Evolutionary conservation across 2,797 vertebrate species (phyloP).

Genomic region (Rachycentron canadum): DNA sequence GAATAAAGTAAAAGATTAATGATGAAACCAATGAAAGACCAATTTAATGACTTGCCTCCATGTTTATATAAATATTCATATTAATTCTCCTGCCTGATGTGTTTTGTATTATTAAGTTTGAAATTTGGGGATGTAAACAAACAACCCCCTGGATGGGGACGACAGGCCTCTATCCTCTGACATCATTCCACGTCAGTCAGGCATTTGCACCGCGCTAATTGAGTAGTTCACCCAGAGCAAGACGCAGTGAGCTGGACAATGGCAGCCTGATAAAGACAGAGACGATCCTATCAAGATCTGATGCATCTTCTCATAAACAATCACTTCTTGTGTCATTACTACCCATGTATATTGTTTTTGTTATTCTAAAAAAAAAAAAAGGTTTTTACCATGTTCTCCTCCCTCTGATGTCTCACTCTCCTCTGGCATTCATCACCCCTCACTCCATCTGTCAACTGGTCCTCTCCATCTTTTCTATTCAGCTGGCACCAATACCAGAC

Average conservation of each 20-base stretch:
- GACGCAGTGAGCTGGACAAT: slow-evolving; percentile 26
- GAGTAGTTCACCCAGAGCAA: slow-evolving; percentile 19
- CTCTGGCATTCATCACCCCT: background rate
- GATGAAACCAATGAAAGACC: no score
- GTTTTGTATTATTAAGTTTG: slow-evolving; percentile 23
- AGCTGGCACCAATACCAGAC: slow-evolving; percentile 46
- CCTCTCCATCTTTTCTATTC: slow-evolving; percentile 38
- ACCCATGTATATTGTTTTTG: background rate
- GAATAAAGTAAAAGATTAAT: no score
- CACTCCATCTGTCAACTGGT: background rate
- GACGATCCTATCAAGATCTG: background rate
- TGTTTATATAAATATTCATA: background rate
- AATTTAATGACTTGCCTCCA: no score
- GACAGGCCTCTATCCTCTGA: slow-evolving; percentile 48
- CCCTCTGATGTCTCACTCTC: slow-evolving; percentile 13
- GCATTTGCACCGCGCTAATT: slow-evolving; percentile 62
- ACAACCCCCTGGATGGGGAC: slow-evolving; percentile 39
- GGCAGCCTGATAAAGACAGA: background rate
- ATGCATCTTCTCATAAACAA: background rate
- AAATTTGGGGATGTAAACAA: slow-evolving; percentile 48
- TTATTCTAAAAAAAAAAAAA: no score
- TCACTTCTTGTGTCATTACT: background rate
- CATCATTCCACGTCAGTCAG: slow-evolving; percentile 57
- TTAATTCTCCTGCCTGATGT: background rate
- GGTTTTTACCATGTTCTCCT: background rate